phyloP scores from a whole-genome alignment of 2,797 vertebrate genomes.

The Glossophaga mutica region DNA sequence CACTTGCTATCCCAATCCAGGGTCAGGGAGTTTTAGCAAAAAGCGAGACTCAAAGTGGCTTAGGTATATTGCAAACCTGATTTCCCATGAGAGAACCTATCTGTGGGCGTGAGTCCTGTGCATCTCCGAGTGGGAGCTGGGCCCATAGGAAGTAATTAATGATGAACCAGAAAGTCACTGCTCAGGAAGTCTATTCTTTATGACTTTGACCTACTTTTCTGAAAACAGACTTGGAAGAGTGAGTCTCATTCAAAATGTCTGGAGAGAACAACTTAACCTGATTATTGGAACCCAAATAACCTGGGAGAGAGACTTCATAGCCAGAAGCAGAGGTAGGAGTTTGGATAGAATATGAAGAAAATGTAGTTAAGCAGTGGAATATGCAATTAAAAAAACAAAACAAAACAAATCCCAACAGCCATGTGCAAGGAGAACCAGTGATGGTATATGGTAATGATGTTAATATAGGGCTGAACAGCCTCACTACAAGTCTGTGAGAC shows the following conservation, averaged over 20 bases:
- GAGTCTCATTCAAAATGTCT: slow-evolving; percentile 45
- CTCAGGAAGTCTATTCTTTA: slow-evolving; percentile 31
- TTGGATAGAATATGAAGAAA: neutral
- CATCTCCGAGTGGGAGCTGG: too few species aligned
- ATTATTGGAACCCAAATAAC: neutral
- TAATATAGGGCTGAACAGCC: neutral
- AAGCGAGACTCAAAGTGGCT: too few species aligned
- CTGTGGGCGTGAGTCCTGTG: too few species aligned
- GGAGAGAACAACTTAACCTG: neutral
- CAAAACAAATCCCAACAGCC: neutral
- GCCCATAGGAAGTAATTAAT: slow-evolving; percentile 49
- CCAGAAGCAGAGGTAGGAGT: neutral
- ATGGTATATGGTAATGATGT: neutral
- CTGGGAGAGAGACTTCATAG: neutral
- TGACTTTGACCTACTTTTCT: slow-evolving; percentile 57
- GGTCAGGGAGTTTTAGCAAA: too few species aligned
- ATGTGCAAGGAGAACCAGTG: neutral
- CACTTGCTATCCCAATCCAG: too few species aligned
- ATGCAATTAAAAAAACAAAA: neutral
- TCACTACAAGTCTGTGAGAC: neutral
- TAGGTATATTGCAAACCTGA: too few species aligned
- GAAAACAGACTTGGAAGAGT: slow-evolving; percentile 40
- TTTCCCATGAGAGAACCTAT: too few species aligned
- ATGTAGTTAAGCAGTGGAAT: neutral
- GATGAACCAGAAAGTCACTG: slow-evolving; percentile 43